A percentile compares a stretch with the other conserved stretches of the same genome.
Evolutionary conservation across 1,140 invertebrate species (phyloP).

Genomic region (Brachionus angularis): DNA sequence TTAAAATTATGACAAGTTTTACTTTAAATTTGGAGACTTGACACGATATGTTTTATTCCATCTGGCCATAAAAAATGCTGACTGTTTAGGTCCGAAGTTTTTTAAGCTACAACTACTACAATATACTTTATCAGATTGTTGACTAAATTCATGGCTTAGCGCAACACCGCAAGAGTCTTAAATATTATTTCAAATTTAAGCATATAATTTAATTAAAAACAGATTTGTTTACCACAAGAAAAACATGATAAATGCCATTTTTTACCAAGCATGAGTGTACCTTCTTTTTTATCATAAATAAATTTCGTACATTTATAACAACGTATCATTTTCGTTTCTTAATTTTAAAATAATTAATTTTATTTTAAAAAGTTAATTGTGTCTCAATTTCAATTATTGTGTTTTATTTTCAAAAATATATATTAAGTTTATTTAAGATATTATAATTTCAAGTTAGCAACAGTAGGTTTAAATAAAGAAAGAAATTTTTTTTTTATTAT

Average conservation of each 20-base stretch:
- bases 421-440: too few species aligned
- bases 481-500: constrained; percentile 15
- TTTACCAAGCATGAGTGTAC: background rate
- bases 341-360: background rate
- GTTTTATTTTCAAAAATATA: too few species aligned
- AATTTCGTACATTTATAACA: constrained; percentile 16
- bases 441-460: too few species aligned
- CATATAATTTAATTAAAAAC: background rate
- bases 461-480: constrained; percentile 16
- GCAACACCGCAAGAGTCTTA: background rate
- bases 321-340: constrained; percentile 15
- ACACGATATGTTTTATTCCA: constrained; percentile 6
- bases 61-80: background rate
- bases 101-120: constrained; percentile 8
- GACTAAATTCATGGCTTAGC: background rate
- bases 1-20: background rate
- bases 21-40: background rate
- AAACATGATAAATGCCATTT: constrained; percentile 18
- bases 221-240: background rate
- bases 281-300: constrained; percentile 6
- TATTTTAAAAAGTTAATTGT: too few species aligned
- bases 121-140: background rate
- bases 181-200: background rate
- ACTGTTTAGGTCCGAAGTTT: background rate
- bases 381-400: too few species aligned